Evolutionary conservation across 2,113 vertebrate genomes (phyloP).

Genomic region (Merops nubicus): DNA sequence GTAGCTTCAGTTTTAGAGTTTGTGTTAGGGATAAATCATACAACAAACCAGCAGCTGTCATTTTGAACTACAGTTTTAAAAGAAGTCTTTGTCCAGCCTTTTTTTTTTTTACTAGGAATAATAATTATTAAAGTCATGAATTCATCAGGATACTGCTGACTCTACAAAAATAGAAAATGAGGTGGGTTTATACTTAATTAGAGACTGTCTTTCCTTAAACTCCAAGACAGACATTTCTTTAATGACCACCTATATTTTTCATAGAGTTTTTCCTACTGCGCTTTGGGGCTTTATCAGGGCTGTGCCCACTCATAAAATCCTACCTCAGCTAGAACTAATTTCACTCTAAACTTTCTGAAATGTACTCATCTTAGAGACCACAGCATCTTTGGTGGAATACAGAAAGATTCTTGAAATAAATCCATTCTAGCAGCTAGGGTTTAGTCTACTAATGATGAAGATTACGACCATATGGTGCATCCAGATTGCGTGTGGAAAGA

Average conservation of each 20-base stretch:
- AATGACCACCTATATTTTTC: not conserved
- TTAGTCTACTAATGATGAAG: not conserved
- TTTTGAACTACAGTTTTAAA: not conserved
- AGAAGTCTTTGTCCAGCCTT: not conserved
- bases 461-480: not conserved
- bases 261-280: not conserved
- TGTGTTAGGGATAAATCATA: not conserved
- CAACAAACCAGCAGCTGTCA: not conserved
- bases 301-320: not conserved
- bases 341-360: not conserved
- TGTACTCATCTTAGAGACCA: not conserved
- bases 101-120: not conserved
- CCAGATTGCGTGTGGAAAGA: not conserved
- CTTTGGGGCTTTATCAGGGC: not conserved
- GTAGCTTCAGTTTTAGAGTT: not conserved
- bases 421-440: not conserved
- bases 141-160: not conserved
- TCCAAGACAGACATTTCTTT: not conserved
- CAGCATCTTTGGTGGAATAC: not conserved
- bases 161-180: not conserved
- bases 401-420: not conserved
- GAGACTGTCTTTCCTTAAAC: not conserved
- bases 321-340: not conserved
- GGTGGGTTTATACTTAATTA: not conserved
- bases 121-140: not conserved